phyloP scores from a whole-genome alignment of 2,797 vertebrate genomes.

The Neosalanx taihuensis region DNA sequence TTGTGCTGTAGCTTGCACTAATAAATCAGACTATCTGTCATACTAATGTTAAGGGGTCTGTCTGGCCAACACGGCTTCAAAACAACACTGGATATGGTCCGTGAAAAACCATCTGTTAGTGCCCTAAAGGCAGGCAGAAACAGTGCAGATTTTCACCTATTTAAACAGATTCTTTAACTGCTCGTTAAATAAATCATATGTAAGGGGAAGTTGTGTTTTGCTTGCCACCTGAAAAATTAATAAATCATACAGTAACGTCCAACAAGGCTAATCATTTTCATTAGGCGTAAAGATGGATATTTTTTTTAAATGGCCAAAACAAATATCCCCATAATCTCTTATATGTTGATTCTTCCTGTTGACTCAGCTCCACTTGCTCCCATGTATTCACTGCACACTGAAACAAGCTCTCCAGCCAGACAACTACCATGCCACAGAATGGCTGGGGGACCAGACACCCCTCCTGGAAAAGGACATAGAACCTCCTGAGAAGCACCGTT shows the following conservation, averaged over 20 bases:
- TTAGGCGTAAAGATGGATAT: too few relatives aligned
- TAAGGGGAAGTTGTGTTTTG: neutral
- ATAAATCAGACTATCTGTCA: conserved; percentile 40
- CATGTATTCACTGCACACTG: too few relatives aligned
- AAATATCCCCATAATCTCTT: too few relatives aligned
- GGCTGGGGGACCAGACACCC: neutral
- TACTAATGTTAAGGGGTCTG: conserved; percentile 33
- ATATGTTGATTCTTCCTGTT: too few relatives aligned
- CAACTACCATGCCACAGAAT: neutral
- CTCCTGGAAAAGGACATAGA: conserved; percentile 21
- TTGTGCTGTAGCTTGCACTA: conserved; percentile 24
- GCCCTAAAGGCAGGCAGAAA: conserved; percentile 15
- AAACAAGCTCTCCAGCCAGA: too few relatives aligned
- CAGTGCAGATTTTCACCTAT: neutral
- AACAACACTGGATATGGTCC: conserved; percentile 17
- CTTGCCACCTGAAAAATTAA: neutral
- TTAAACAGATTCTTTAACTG: neutral
- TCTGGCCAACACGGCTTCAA: conserved; percentile 31
- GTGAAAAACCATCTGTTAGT: conserved; percentile 30
- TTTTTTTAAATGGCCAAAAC: too few relatives aligned
- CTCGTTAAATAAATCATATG: neutral
- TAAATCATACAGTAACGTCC: neutral
- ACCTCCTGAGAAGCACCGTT: conserved; percentile 60
- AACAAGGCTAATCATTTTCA: too few relatives aligned
- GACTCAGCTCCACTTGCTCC: too few relatives aligned